A percentile compares a stretch with the other conserved stretches of the same genome.
These are phyloP conservation scores for Megalops atlanticus DNA, from an alignment of 2,113 vertebrate genomes.

Conservation along the genomic window DNA sequence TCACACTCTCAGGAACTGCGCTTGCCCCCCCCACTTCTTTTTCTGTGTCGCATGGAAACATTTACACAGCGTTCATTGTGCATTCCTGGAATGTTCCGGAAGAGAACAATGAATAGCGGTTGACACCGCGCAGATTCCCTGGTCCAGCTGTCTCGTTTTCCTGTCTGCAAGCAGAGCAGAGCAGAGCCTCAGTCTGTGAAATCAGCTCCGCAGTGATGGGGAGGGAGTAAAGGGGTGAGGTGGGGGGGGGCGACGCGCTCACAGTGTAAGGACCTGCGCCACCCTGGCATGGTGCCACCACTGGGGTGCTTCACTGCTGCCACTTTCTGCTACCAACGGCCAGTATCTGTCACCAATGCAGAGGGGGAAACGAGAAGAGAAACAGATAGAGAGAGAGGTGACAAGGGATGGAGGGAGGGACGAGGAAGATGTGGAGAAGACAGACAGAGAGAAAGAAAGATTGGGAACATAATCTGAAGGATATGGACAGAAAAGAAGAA, in stretches of 20 bases:
- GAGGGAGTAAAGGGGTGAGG: too few relatives aligned
- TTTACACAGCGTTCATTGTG: conserved; percentile 52
- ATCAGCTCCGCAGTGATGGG: conserved; percentile 42
- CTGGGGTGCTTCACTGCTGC: background rate
- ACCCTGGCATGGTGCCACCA: background rate
- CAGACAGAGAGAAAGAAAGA: too few relatives aligned
- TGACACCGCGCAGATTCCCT: conserved; percentile 61
- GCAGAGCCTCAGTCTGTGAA: conserved; percentile 40
- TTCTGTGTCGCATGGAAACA: background rate
- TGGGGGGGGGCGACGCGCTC: conserved; percentile 28
- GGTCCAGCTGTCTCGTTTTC: conserved; percentile 57
- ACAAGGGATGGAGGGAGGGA: background rate
- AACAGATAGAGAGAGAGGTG: background rate
- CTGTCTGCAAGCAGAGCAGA: conserved; percentile 49
- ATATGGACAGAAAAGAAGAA: too few relatives aligned
- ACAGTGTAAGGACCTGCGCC: conserved; percentile 7
- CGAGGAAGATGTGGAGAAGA: too few relatives aligned
- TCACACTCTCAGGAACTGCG: background rate
- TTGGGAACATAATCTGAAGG: too few relatives aligned
- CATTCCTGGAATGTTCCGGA: conserved; percentile 53
- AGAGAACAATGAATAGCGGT: conserved; percentile 56
- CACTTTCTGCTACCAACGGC: background rate
- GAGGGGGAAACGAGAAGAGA: too few relatives aligned
- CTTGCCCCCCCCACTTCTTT: background rate
- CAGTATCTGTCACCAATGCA: background rate